Evolutionary conservation across 2,888 invertebrate species (phyloP).

Genomic region (Meloe dianella): DNA sequence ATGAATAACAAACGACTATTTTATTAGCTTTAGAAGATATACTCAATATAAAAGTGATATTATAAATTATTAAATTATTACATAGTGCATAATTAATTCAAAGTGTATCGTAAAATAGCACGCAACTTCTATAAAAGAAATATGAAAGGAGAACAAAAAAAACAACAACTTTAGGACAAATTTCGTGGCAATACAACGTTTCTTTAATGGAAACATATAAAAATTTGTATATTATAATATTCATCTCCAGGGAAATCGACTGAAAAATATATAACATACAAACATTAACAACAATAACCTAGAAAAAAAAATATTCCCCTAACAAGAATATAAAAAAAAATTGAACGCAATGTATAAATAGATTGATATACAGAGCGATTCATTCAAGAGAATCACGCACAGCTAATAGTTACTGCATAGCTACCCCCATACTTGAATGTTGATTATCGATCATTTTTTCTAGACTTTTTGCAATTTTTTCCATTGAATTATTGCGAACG

Average conservation of each 20-base stretch:
- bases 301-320: background rate
- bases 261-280: background rate
- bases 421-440: too few relatives aligned
- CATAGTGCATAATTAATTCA: constrained; percentile 24
- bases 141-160: background rate
- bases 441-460: too few relatives aligned
- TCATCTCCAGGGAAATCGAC: background rate
- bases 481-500: too few relatives aligned
- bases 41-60: constrained; percentile 12
- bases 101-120: constrained; percentile 5
- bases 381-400: background rate
- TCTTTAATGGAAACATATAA: background rate
- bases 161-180: background rate
- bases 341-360: background rate
- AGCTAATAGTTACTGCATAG: too few relatives aligned
- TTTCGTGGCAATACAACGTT: constrained; percentile 7
- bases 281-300: constrained; percentile 1
- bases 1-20: background rate
- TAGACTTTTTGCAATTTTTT: too few relatives aligned
- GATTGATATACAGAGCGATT: background rate
- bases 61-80: constrained; percentile 22
- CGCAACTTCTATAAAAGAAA: constrained; percentile 12
- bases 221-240: constrained; percentile 10
- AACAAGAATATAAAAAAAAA: background rate
- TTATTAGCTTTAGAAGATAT: background rate